Percentiles rank a stretch among this genome's conserved stretches.
Conservation (phyloP, 1,140 invertebrate genomes). For the Cryptotermes secundus region DNA sequence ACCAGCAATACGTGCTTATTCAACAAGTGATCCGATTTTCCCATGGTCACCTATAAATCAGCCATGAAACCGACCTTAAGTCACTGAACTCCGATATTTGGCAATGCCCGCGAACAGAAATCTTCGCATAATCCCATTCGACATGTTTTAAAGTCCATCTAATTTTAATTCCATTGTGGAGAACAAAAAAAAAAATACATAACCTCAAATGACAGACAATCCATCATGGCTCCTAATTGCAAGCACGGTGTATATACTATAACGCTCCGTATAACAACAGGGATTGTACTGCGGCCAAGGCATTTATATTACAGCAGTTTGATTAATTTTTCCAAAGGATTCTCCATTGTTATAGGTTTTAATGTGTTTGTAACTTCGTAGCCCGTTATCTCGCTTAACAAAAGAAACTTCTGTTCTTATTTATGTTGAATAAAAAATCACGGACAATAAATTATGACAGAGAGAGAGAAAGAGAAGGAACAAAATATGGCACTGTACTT, state of each 20-base stretch:
- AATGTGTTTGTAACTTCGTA: neutral
- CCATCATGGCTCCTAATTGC: slow-evolving; percentile 10
- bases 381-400: neutral
- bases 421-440: neutral
- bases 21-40: no score
- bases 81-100: neutral
- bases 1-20: no score
- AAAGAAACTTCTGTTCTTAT: neutral
- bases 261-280: neutral
- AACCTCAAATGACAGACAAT: neutral
- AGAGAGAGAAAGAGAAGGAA: neutral
- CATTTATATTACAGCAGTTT: neutral
- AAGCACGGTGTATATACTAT: neutral
- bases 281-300: neutral
- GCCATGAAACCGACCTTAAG: no score
- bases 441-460: neutral
- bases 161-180: neutral
- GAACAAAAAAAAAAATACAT: neutral
- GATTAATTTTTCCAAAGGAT: neutral
- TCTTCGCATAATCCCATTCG: neutral
- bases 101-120: neutral
- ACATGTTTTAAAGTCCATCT: neutral
- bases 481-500: neutral
- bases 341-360: neutral
- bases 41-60: no score